Conservation (phyloP, 2,113 vertebrate genomes). For the Fregata magnificens region DNA sequence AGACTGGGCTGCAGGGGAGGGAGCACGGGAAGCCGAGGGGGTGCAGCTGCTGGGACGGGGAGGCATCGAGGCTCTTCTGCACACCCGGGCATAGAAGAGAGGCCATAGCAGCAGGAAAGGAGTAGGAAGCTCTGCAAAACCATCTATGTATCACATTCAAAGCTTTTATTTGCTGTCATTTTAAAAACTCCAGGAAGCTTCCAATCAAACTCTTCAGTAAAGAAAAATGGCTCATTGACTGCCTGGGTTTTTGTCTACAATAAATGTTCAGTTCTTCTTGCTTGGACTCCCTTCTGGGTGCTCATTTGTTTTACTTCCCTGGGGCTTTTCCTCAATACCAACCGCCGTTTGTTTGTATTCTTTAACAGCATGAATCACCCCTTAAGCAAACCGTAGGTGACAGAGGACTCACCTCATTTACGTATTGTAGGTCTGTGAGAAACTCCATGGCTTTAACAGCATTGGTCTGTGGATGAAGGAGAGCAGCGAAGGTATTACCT, state of each 20-base stretch:
- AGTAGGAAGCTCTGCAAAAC: neutral
- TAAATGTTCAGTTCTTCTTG: neutral
- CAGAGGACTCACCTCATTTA: neutral
- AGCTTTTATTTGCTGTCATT: neutral
- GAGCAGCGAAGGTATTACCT: neutral
- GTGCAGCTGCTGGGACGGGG: neutral
- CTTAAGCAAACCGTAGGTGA: neutral
- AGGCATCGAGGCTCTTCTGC: neutral
- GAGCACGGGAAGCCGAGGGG: neutral
- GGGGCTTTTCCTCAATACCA: neutral
- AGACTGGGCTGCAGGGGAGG: neutral
- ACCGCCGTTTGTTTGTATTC: neutral
- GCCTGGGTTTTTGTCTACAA: neutral
- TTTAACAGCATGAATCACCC: neutral
- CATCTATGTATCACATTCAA: neutral
- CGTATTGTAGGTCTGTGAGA: accelerated
- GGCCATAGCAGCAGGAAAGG: accelerated
- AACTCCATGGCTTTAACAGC: accelerated
- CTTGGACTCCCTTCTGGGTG: neutral
- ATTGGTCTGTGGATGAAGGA: neutral
- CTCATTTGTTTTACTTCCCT: neutral
- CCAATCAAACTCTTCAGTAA: neutral
- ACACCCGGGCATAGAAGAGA: accelerated
- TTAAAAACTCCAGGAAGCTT: neutral
- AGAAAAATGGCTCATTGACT: neutral